Base-by-base conservation (phyloP, 1,140 invertebrate genomes). In the Callitettix versicolor region DNA sequence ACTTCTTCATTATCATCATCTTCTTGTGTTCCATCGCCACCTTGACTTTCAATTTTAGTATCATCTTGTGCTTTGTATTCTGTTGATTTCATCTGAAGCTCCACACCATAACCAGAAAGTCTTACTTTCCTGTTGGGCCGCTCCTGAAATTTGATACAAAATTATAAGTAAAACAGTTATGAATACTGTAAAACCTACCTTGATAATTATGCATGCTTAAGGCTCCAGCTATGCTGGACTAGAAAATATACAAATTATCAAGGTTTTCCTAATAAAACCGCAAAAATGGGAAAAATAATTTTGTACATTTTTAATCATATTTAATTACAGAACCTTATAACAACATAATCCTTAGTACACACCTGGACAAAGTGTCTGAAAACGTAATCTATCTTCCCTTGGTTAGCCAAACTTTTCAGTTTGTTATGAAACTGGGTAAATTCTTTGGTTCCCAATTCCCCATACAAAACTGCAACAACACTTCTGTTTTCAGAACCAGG, bases 1-100 rank as follows among this genome's bases (percentile, higher is more conserved):
- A 95, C 75, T 70, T 86, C 80, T 72, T 78, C 81, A 26, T 78
- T 74, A 55, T 75, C 71, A 60, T 80, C 80, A 56, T 82, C 74
- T 48, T 73, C 74, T 60, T 82, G 76, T 12, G 72, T 72, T 33
- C 68, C 65, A 36, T 75, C 76, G 41, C 76, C 73, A 21, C 75
- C 72, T 26, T 73, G 67, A 22, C 77, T 71, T 58, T 76, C 77
- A 9, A 86, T 79, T 65, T 82, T 79, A 34, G 82, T 80, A 73
- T 99, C 95, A 77, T 99, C 96, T 67, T 97, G 91, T 40, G 93
- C 95, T 76, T 99, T 98, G 65, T 99, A 99, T 72, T 99, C 97
- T 1, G 95, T 99, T 50, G 92, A 98, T 73, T 99, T 99, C 64
- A 99, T 88, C 68, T 97, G 93, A 26, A 99, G 70, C 71, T 99